Evolutionary conservation across 2,888 invertebrate genomes (phyloP).

Genomic region (Chymomyza amoena): DNA sequence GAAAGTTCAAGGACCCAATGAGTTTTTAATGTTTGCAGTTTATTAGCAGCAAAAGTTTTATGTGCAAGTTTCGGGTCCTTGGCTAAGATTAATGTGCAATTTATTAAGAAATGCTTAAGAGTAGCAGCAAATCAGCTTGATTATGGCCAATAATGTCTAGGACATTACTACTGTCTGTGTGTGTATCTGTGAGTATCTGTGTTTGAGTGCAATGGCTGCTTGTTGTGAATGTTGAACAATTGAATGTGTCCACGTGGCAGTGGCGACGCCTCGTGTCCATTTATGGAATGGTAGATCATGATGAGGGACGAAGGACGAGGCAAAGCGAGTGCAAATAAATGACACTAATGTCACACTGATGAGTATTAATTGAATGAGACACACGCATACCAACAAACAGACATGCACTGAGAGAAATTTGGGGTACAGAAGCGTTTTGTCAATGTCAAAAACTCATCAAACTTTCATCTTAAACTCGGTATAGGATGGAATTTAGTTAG

Average conservation of each 20-base stretch:
- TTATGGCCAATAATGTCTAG: slow-evolving; percentile 45
- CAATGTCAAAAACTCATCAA: neutral
- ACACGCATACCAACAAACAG: slow-evolving; percentile 28
- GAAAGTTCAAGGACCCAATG: slow-evolving; percentile 30
- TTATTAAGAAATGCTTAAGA: slow-evolving; percentile 41
- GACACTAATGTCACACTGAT: slow-evolving; percentile 73
- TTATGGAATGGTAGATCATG: neutral
- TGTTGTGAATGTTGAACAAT: neutral
- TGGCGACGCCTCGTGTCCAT: neutral
- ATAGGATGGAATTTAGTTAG: too few relatives aligned
- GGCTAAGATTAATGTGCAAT: slow-evolving; percentile 45
- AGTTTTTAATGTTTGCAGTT: neutral
- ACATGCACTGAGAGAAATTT: slow-evolving; percentile 2
- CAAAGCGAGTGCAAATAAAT: slow-evolving; percentile 43
- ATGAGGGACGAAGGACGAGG: neutral
- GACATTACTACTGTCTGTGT: neutral
- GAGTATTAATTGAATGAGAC: slow-evolving; percentile 71
- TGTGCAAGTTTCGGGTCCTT: neutral
- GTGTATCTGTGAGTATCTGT: neutral
- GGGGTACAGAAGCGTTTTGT: neutral
- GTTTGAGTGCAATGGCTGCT: neutral
- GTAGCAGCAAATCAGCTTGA: slow-evolving; percentile 33
- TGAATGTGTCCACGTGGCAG: neutral
- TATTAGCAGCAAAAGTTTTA: neutral
- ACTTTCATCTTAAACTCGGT: neutral